phyloP scores from a whole-genome alignment of 1,140 invertebrate species.

The Tribolium madens region DNA sequence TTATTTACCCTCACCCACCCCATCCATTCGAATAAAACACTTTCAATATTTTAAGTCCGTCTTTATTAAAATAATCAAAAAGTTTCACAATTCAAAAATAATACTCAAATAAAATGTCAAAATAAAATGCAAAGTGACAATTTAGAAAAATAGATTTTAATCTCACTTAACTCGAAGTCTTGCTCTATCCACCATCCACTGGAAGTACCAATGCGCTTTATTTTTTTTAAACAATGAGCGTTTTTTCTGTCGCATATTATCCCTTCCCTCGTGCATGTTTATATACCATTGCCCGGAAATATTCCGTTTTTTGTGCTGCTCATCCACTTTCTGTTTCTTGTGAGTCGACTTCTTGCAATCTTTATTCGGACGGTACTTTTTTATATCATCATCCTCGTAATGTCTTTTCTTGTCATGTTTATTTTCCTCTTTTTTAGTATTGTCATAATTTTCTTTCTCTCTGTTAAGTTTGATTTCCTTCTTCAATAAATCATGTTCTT shows the following conservation, averaged over 20 bases:
- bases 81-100: constrained; percentile 18
- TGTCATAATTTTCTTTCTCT: constrained; percentile 9
- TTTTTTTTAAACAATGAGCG: constrained; percentile 45
- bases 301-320: constrained; percentile 43
- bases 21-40: background rate
- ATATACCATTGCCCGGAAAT: constrained; percentile 54
- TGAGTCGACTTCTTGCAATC: background rate
- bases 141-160: constrained; percentile 19
- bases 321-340: constrained; percentile 33
- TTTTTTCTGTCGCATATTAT: constrained; percentile 48
- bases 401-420: constrained; percentile 18
- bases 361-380: constrained; percentile 17
- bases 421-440: constrained; percentile 17
- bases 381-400: background rate
- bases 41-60: background rate
- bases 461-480: constrained; percentile 18
- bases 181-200: constrained; percentile 55
- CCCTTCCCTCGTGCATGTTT: constrained; percentile 45
- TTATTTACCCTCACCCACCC: constrained; percentile 11
- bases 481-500: constrained; percentile 33
- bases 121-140: constrained; percentile 8
- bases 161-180: constrained; percentile 17
- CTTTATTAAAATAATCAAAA: constrained; percentile 19
- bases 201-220: constrained; percentile 57
- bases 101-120: constrained; percentile 12